Evolutionary conservation across 2,113 vertebrate species (phyloP), one percentile per base, ranked within the genome.

Genomic region (Zapus hudsonius): DNA sequence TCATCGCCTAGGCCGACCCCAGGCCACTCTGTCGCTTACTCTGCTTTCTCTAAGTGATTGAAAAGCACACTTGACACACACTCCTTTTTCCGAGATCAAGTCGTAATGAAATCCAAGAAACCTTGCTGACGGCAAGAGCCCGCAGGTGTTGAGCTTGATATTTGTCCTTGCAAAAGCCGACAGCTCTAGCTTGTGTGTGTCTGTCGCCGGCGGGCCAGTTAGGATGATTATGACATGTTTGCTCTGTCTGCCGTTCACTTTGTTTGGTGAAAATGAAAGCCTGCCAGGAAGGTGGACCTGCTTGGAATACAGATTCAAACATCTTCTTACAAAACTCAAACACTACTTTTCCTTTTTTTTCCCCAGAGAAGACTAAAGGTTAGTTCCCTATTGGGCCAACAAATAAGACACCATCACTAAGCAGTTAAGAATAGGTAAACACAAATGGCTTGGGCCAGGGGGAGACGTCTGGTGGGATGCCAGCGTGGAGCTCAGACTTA

Each of bases 21-120:
- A 25, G 67, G 72, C 63, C 20, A 31, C n/a, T 69, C 55, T 3
- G 52, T 57, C 10, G 20, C 72, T 66, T 42, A 40, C 38, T 78
- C 38, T 33, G 79, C 82, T 90, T 95, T 64, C 84, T 87, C 69
- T 57, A 92, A 84, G 86, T 92, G 94, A 95, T 52, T 89, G 95
- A 94, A 90, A 92, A 89, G 89, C 81, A 88, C 72, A 93, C 85
- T 91, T 94, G 92, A 95, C 85, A 93, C 13, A 83, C 42, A 91
- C 59, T n/a, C 91, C 74, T 38, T 97, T 94, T 94, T 76, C 76
- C 33, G 91, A 92, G 87, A 94, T 90, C 75, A 55, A 57, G 91
- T 88, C 95, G 2, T 85, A 95, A 97, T 59, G 87, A 94, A 97
- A 96, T 63, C 95, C 95, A 95, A 59, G 84, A 90, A 95, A 78